Evolutionary conservation across 2,113 vertebrate genomes (phyloP).

Genomic region (Cyphomyrus plagiostoma): DNA sequence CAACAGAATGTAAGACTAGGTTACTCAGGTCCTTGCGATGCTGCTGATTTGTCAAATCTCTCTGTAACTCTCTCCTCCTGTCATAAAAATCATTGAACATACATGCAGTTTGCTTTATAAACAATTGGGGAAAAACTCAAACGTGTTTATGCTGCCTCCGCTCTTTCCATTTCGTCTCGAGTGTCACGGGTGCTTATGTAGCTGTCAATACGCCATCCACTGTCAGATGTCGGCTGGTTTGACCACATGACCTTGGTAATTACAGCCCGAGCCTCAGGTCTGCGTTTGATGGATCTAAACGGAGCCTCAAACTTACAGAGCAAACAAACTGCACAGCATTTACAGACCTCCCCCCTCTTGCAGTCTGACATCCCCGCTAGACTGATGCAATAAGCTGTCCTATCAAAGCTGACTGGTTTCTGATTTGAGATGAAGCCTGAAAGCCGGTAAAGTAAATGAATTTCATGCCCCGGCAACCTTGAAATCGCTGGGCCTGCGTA

Average conservation of each 20-base stretch:
- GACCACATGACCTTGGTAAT: background rate
- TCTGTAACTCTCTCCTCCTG: background rate
- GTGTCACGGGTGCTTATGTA: background rate
- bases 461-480: constrained; percentile 22
- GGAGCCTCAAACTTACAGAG: background rate
- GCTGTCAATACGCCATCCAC: background rate
- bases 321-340: background rate
- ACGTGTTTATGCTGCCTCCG: background rate
- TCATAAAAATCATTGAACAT: background rate
- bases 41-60: background rate
- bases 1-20: background rate
- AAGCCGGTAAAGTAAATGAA: constrained; percentile 21
- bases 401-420: constrained; percentile 9
- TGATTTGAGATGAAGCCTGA: constrained; percentile 21
- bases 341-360: background rate
- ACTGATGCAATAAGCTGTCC: background rate
- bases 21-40: background rate
- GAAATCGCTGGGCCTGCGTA: background rate
- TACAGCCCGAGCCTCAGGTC: background rate
- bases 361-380: background rate
- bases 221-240: background rate
- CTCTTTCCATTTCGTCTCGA: background rate
- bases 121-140: background rate
- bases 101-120: background rate
- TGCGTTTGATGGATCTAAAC: background rate